These are phyloP conservation scores for Delphinus delphis DNA, from an alignment of 2,113 vertebrate genomes.

Conservation along the genomic window DNA sequence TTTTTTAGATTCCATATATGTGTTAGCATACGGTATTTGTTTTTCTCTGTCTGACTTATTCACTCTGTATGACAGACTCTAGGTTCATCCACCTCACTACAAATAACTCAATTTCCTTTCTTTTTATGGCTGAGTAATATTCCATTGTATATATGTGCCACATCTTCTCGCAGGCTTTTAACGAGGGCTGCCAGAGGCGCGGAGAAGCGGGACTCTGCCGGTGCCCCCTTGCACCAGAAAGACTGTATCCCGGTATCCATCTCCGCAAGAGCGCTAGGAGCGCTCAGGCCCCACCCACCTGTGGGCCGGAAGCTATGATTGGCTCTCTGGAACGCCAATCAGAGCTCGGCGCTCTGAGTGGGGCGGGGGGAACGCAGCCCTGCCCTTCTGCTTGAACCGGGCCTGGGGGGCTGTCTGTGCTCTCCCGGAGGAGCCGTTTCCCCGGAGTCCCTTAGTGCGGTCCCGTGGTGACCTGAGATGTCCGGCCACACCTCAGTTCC, in stretches of 20 bases:
- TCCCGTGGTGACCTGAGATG: background rate
- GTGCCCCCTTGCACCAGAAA: rapidly evolving
- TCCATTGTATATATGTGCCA: no score
- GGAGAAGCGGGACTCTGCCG: rapidly evolving
- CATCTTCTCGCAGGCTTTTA: background rate
- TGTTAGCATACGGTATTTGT: no score
- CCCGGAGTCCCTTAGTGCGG: rapidly evolving
- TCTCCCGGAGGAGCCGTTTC: rapidly evolving
- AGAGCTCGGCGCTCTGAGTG: background rate
- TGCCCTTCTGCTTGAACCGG: rapidly evolving
- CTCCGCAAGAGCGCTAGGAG: rapidly evolving
- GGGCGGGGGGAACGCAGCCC: rapidly evolving
- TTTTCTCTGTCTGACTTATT: no score
- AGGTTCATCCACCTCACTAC: no score
- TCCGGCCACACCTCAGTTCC: no score
- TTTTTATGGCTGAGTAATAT: no score
- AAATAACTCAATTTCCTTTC: no score
- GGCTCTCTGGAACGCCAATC: background rate
- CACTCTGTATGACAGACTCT: no score
- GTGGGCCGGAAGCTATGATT: background rate
- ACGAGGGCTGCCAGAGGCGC: rapidly evolving
- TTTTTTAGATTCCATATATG: no score
- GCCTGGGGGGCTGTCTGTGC: rapidly evolving
- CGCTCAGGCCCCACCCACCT: background rate
- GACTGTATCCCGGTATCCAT: rapidly evolving